A percentile compares a stretch with the other conserved stretches of the same genome.
Conservation (phyloP, 1,140 invertebrate species). For the Macrotrachela quadricornifera region DNA sequence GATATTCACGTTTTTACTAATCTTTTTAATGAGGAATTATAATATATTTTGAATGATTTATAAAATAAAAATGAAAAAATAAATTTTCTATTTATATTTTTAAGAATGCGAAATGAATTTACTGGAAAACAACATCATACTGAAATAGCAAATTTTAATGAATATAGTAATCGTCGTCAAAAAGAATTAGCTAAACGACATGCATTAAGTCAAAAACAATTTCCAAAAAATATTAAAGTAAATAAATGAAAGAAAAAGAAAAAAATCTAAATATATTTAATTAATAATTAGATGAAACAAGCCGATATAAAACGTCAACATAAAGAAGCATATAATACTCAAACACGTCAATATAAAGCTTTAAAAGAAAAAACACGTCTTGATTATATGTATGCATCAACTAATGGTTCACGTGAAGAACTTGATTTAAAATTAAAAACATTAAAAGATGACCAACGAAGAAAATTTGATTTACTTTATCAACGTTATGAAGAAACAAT, state of each 20-base stretch:
- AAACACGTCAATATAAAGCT: constrained; percentile 94
- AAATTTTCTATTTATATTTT: too few relatives aligned
- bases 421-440: constrained; percentile 45
- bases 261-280: background rate
- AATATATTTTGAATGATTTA: too few relatives aligned
- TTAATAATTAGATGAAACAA: constrained; percentile 69
- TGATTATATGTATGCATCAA: too few relatives aligned
- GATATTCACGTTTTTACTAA: too few relatives aligned
- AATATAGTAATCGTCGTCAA: constrained; percentile 78
- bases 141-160: constrained; percentile 78
- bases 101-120: too few relatives aligned
- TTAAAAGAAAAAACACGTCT: constrained; percentile 59
- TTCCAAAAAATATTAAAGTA: constrained; percentile 93
- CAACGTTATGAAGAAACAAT: constrained; percentile 52
- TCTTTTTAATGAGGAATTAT: too few relatives aligned
- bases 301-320: constrained; percentile 95
- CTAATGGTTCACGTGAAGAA: too few relatives aligned
- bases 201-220: constrained; percentile 82
- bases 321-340: constrained; percentile 92
- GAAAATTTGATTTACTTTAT: constrained; percentile 78
- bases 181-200: constrained; percentile 86
- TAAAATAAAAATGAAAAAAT: too few relatives aligned
- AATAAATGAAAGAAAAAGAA: background rate
- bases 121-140: too few relatives aligned
- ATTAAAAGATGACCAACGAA: constrained; percentile 83